Evolutionary conservation across 2,888 invertebrate species (phyloP).

Genomic region (Hydraecia micacea): DNA sequence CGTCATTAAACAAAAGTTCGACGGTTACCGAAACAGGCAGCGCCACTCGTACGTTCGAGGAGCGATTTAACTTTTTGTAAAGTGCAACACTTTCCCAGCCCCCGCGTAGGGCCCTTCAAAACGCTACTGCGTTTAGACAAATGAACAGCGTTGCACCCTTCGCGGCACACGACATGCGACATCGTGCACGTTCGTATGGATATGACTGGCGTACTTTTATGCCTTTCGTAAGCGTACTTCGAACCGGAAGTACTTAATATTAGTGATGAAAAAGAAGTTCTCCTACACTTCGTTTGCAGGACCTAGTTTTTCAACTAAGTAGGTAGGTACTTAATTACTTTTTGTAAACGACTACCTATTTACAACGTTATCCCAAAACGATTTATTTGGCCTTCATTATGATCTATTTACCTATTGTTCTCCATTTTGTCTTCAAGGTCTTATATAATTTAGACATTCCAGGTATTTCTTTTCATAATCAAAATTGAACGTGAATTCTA

Average conservation of each 20-base stretch:
- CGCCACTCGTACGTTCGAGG: slow-evolving; percentile 75
- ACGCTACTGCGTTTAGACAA: slow-evolving; percentile 88
- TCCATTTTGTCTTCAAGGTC: not conserved
- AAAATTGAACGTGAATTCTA: not conserved
- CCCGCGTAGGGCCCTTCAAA: slow-evolving; percentile 82
- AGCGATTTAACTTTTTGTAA: slow-evolving; percentile 88
- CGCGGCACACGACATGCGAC: slow-evolving; percentile 80
- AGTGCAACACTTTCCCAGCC: slow-evolving; percentile 90
- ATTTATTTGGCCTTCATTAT: not conserved
- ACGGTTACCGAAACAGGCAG: slow-evolving; percentile 76
- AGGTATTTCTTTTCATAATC: not conserved
- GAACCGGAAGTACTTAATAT: not conserved
- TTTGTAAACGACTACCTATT: not conserved
- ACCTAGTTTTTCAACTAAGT: not conserved
- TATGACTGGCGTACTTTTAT: slow-evolving; percentile 47
- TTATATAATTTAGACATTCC: not conserved
- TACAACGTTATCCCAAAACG: not conserved
- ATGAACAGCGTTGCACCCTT: slow-evolving; percentile 88
- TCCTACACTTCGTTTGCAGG: not conserved
- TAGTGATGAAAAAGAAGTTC: slow-evolving; percentile 4
- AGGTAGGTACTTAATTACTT: not conserved
- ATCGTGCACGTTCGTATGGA: slow-evolving; percentile 61
- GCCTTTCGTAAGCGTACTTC: slow-evolving; percentile 29
- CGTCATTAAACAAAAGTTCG: slow-evolving; percentile 76
- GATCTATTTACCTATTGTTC: not conserved